Conservation (phyloP, 2,888 invertebrate genomes). For the Cataglyphis cursor region DNA sequence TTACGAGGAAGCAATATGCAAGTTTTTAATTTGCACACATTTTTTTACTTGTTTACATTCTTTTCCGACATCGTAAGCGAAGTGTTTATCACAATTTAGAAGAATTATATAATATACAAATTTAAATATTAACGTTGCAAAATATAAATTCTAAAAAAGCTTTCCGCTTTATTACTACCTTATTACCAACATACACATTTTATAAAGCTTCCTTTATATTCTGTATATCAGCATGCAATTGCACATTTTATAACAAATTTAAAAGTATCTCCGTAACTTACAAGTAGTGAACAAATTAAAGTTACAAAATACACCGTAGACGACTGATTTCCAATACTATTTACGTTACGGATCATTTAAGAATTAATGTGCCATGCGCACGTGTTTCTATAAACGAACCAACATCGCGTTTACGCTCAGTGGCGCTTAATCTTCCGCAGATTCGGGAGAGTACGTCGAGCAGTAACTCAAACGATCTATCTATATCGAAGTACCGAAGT, state of each 20-base stretch:
- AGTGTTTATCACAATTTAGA: neutral
- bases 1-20: no score
- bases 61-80: neutral
- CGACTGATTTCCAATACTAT: neutral
- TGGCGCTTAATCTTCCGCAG: slow-evolving; percentile 35
- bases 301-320: neutral
- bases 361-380: neutral
- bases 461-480: slow-evolving; percentile 43
- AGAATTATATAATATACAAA: neutral
- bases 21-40: no score
- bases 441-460: slow-evolving; percentile 29
- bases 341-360: neutral
- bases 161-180: neutral
- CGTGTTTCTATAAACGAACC: neutral
- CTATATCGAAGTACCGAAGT: slow-evolving; percentile 25
- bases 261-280: neutral
- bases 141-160: neutral
- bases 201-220: neutral
- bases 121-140: neutral
- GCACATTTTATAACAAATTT: neutral
- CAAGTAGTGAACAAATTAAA: neutral
- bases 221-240: neutral
- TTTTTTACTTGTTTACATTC: no score
- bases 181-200: neutral
- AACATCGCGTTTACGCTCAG: slow-evolving; percentile 16